Base-by-base conservation (phyloP, 1,140 invertebrate species). In the Drosophila tsacasi region DNA sequence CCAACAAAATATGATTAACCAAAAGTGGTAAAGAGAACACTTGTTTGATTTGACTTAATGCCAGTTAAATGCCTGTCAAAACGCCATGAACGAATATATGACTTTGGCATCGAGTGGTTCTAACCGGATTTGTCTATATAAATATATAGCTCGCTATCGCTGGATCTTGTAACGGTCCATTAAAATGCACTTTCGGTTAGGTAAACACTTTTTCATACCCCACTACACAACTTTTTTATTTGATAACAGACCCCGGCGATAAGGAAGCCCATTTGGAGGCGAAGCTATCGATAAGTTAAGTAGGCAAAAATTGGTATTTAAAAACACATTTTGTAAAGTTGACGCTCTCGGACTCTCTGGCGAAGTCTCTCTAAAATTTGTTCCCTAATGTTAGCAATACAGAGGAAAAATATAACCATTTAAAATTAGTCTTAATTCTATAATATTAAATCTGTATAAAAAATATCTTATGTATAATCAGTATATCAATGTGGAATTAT, bases 241-340 rank as follows among this genome's bases (percentile, higher is more conserved):
- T 67, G 63, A 67, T 52, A 69, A 67, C 62, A 42, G 25, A 40
- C 0, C n/a, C 17, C 7, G 52, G 35, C 37, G 69, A 73, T 73
- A 60, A 59, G 42, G 17, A 46, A 54, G 72, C 39, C 62, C 37
- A 59, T 39, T 55, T 63, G 49, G 68, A 74, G 83, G 77, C 77
- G 30, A 66, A 49, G 47, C 55, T 52, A 79, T 84, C 74, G 78
- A 84, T 77, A 87, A 83, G 66, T 57, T 66, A 71, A 72, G 61
- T 79, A 79, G 37, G 55, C 44, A 52, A 47, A 71, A 73, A 80
- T 71, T 57, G 49, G 55, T 63, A 58, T 62, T 69, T 85, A 64
- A 73, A 78, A 77, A 75, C 68, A 74, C 67, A 84, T 77, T 84
- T 84, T 65, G 73, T 64, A 66, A 73, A 27, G 42, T 39, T 35